A percentile compares a stretch with the other conserved stretches of the same genome.
Evolutionary conservation across 1,140 invertebrate genomes (phyloP).

Genomic region (Pissodes strobi): DNA sequence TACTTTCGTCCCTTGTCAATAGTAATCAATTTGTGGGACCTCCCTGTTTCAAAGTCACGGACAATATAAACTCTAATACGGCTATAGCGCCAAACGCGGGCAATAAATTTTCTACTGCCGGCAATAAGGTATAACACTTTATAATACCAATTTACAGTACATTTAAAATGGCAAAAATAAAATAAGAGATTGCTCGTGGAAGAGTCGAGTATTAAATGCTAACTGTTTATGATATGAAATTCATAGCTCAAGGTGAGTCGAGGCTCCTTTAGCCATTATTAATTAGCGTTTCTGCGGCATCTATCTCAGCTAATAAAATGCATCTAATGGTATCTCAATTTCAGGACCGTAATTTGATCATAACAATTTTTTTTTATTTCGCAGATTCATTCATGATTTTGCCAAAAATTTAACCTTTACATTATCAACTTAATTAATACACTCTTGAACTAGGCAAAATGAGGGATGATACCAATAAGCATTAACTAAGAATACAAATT

Average conservation of each 20-base stretch:
- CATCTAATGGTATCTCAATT: background rate
- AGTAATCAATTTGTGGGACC: too few species aligned
- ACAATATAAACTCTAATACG: background rate
- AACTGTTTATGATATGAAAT: conserved; percentile 31
- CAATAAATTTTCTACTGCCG: background rate
- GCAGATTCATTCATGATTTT: too few species aligned
- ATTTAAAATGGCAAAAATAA: conserved; percentile 18
- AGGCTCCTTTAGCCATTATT: conserved; percentile 20
- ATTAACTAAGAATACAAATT: too few species aligned
- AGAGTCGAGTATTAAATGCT: conserved; percentile 16
- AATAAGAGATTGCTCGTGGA: conserved; percentile 6
- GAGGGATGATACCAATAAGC: too few species aligned
- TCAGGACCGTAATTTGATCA: background rate
- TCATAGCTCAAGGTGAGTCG: conserved; percentile 27
- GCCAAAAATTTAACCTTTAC: too few species aligned
- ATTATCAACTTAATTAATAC: too few species aligned
- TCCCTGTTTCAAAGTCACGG: too few species aligned
- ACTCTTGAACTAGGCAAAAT: too few species aligned
- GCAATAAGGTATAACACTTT: conserved; percentile 11
- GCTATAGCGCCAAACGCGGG: background rate
- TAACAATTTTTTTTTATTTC: too few species aligned
- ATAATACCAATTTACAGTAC: conserved; percentile 4
- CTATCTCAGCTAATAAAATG: conserved; percentile 8
- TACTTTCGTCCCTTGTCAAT: too few species aligned
- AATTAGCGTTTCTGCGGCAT: conserved; percentile 21